These are phyloP conservation scores for Mixornis gularis DNA, from an alignment of 2,113 vertebrate species.

Conservation along the genomic window DNA sequence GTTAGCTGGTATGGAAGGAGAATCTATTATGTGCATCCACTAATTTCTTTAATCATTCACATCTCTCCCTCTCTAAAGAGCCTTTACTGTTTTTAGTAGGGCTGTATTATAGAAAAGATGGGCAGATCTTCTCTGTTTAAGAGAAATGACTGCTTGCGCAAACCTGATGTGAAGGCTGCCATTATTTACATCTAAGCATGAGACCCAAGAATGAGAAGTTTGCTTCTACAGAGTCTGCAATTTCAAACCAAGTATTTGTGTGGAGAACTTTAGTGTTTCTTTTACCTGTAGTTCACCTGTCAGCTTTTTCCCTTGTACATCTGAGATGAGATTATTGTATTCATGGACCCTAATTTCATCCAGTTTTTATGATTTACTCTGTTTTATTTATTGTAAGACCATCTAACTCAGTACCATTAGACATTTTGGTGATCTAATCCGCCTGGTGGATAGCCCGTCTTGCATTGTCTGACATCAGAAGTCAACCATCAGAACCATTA, in stretches of 20 bases:
- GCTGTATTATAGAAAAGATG: neutral
- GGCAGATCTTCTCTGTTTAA: neutral
- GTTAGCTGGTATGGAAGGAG: conserved; percentile 25
- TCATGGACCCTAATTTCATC: neutral
- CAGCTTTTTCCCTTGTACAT: neutral
- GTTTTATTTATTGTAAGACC: neutral
- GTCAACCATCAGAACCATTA: conserved; percentile 45
- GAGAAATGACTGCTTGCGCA: neutral
- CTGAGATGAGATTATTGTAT: neutral
- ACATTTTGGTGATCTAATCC: neutral
- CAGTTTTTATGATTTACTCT: neutral
- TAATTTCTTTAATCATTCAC: neutral
- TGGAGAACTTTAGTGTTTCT: neutral
- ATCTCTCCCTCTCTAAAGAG: conserved; percentile 24
- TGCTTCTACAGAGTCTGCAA: neutral
- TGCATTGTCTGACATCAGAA: conserved; percentile 7
- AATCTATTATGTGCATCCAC: neutral
- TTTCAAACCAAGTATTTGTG: neutral
- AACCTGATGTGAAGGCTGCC: neutral
- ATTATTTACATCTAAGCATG: conserved; percentile 7
- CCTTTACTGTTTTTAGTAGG: neutral
- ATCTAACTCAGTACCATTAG: neutral
- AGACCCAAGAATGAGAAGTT: conserved; percentile 11
- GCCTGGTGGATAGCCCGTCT: neutral
- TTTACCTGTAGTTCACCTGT: neutral